A percentile compares a stretch with the other conserved stretches of the same genome.
phyloP scores from a whole-genome alignment of 2,797 vertebrate species.

The Rhinoraja longicauda region DNA sequence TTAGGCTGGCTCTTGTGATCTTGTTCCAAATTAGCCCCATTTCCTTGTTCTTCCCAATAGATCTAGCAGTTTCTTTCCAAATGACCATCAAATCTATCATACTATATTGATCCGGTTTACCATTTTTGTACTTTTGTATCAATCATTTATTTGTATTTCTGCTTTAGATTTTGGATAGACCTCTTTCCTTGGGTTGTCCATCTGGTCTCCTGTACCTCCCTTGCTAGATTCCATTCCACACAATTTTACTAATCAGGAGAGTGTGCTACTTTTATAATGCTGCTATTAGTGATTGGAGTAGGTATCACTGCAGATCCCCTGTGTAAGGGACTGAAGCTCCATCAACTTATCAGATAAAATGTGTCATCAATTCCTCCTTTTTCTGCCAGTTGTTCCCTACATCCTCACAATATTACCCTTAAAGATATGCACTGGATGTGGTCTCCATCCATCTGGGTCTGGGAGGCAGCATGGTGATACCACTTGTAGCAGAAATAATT shows the following conservation, averaged over 20 bases:
- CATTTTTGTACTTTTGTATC: neutral
- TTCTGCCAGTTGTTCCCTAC: neutral
- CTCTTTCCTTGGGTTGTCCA: neutral
- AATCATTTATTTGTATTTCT: neutral
- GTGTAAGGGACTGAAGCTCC: neutral
- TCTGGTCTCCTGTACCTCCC: neutral
- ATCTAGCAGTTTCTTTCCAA: neutral
- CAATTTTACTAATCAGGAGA: neutral
- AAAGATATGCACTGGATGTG: neutral
- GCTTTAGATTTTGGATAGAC: neutral
- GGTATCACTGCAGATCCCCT: neutral
- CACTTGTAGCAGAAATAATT: neutral
- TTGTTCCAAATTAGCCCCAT: neutral
- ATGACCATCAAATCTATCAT: neutral
- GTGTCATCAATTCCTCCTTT: neutral
- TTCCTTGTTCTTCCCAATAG: neutral
- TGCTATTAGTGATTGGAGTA: neutral
- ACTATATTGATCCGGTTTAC: neutral
- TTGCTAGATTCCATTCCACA: neutral
- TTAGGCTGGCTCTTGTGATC: neutral
- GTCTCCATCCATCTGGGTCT: neutral
- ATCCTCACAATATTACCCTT: neutral
- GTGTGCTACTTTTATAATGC: neutral
- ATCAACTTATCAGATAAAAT: neutral
- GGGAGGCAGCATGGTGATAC: neutral